Evolutionary conservation across 2,888 invertebrate species (phyloP), one percentile per base, ranked within the genome.

Genomic region (Notodonta ziczac): DNA sequence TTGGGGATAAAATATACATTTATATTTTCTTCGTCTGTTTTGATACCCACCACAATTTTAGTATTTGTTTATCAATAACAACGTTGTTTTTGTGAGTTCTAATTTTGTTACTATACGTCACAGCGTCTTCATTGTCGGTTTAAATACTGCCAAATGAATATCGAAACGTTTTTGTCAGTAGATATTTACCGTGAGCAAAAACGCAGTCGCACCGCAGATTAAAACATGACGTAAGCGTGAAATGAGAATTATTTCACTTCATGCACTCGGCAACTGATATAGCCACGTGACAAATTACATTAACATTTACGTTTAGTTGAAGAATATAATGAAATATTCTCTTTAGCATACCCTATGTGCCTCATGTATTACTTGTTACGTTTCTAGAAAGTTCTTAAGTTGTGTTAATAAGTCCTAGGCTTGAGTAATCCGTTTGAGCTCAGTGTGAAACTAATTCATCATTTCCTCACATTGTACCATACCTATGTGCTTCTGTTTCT

Each of bases 211-310:
- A 8, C 16, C 40, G 55, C 60, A 60, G 50, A 60, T 58, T 55
- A 64, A 24, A 67, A 65, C 54, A 72, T 73, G 67, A 75, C 73
- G 73, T 67, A 66, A 72, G 44, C 61, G 14, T 66, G 16, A 54
- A 58, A 58, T 40, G 52, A 59, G 48, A 53, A 63, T 57, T 72
- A 62, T 66, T 70, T 59, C 57, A 51, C 59, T 61, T 69, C 42
- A 50, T 59, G 69, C 61, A 67, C 58, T 53, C 44, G 56, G 32
- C 32, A 52, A 52, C 52, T 10, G 24, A 52, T 52, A 5, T 52
- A n/a, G 13, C 46, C 46, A 46, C 46, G n/a, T 46, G 46, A 46
- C 46, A 46, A n/a, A 46, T 5, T 46, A 46, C 12, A 12, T 13
- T 24, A 24, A 5, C 44, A 44, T 44, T 44, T 12, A 44, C 10